Base-by-base conservation (phyloP, 2,888 invertebrate genomes). In the Phasia obesa region DNA sequence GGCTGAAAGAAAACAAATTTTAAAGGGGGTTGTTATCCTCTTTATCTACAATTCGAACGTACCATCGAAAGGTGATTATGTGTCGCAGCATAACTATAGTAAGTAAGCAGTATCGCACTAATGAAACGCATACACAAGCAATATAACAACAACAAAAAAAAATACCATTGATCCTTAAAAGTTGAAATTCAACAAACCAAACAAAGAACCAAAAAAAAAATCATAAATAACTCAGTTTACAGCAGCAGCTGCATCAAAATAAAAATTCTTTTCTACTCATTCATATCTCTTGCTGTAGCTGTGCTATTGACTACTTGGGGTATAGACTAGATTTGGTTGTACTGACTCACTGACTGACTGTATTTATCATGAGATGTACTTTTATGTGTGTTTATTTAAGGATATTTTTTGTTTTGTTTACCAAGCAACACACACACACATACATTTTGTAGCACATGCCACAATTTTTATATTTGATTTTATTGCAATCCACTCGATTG, bases 171-270 rank as follows among this genome's bases (percentile, higher is more conserved):
- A 83, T 83, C 75, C 75, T 79, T 65, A 75, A 83, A 74, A 67
- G 53, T 55, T 62, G 62, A 62, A 77, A 70, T 62, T 53, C 55
- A 64, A 77, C 69, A 77, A 70, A 77, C 53, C 69, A 55, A 77
- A 77, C 60, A 62, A 70, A 44, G 70, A 62, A 70, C 23, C 53
- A 64, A 64, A 47, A 57, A 70, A 60, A 71, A 79, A 83, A 83
- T 79, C 83, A 79, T 79, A 83, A 83, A 83, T 79, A 71, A 83
- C 75, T 83, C 79, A 83, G 67, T 82, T 75, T 83, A 73, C 73
- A 82, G 81, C 81, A 73, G 77, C 83, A 83, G 83, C 80, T 59
- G 51, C 79, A 79, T 6, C 64, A 60, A 53, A 67, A 73, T 59
- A n/a, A 59, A 65, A 79, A 53, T 73, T 79, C 64, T 73, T 64